Percentiles rank a stretch among this genome's conserved stretches.
These are phyloP conservation scores for Napeogenes inachia DNA, from an alignment of 2,888 invertebrate genomes.

Conservation along the genomic window DNA sequence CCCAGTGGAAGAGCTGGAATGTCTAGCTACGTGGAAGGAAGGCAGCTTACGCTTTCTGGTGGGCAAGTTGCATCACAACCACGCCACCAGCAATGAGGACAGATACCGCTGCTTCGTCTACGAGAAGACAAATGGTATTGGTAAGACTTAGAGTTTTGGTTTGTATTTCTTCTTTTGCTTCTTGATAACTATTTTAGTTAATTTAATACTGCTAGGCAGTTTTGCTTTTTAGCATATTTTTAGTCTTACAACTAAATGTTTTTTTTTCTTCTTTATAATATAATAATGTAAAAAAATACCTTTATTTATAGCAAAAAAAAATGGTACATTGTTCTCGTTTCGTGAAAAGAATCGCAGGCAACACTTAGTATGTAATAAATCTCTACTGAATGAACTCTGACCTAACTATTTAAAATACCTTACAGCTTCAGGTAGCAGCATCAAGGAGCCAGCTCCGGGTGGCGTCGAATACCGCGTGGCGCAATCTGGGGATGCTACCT, in stretches of 20 bases:
- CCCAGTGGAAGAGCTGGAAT: conserved; percentile 92
- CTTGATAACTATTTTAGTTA: conserved; percentile 4
- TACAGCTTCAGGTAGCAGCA: conserved; percentile 46
- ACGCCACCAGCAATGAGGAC: conserved; percentile 94
- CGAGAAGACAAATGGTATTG: conserved; percentile 85
- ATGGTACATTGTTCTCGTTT: no score
- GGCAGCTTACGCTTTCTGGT: conserved; percentile 94
- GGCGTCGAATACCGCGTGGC: conserved; percentile 89
- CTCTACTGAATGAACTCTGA: background rate
- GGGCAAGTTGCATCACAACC: conserved; percentile 92
- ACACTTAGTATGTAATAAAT: background rate
- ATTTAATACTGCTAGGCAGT: conserved; percentile 1
- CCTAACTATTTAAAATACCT: background rate
- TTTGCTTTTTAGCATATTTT: background rate
- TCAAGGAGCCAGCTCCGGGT: conserved; percentile 58
- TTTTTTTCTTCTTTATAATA: no score
- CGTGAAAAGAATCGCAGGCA: no score
- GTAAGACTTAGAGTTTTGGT: conserved; percentile 50
- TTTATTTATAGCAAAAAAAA: no score
- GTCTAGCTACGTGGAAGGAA: conserved; percentile 95
- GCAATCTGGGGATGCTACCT: conserved; percentile 95
- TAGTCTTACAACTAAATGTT: no score
- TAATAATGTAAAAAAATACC: no score
- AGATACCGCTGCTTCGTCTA: conserved; percentile 97
- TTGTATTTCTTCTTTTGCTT: conserved; percentile 21